Base-by-base conservation (phyloP, 2,888 invertebrate genomes). In the Dryocosmus kuriphilus region DNA sequence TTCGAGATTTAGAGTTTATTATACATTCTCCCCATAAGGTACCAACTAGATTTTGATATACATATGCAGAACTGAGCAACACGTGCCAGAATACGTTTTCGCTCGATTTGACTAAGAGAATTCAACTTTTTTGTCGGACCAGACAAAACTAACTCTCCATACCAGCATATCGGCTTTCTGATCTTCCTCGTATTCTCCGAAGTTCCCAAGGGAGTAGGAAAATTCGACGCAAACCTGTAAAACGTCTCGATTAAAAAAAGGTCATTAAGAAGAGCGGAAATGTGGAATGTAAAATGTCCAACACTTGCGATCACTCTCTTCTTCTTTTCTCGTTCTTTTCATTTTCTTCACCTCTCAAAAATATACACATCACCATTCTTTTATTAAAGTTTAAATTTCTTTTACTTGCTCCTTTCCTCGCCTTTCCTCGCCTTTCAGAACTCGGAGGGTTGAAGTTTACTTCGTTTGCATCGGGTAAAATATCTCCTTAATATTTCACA, bases 51-150 rank as follows among this genome's bases (percentile, higher is more conserved):
- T 77, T 77, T 79, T 78, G 79, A 78, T 78, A 81, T 81, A 79
- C 79, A 80, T 67, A 81, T 81, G 81, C 79, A 78, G 78, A 81
- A 81, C 77, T 78, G 78, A 74, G 81, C 79, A 79, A 81, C 81
- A 81, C 75, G 79, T 81, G 81, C 78, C 77, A 77, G 81, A 81
- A 81, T 81, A 81, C 65, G 79, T 81, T 81, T 79, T 78, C 77
- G 41, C 77, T 79, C 65, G 73, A 78, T 65, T 76, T 73, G 71
- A 51, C 73, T 74, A 46, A 77, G 67, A 67, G 77, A 79, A 76
- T 79, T 65, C 60, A 65, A 76, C 55, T 78, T 46, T 61, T 80
- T 78, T 77, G 19, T n/a, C n/a, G n/a, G 51, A 51, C 51, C 8
- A 51, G 51, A 51, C n/a, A n/a, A 51, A 51, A 51, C n/a, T 51